Percentiles rank a stretch among this genome's conserved stretches.
phyloP scores from a whole-genome alignment of 2,113 vertebrate species.

The Rana temporaria region DNA sequence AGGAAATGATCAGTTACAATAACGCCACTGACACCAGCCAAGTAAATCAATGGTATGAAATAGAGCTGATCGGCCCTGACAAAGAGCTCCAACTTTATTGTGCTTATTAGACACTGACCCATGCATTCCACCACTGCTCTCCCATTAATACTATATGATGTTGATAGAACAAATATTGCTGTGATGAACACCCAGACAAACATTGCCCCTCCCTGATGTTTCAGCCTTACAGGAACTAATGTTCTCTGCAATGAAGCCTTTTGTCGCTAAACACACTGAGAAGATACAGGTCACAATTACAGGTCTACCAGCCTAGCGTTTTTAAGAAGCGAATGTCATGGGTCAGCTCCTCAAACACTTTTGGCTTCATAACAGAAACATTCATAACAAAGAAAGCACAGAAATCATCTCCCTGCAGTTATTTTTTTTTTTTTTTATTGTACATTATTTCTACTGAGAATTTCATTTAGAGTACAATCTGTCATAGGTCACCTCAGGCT shows the following conservation, averaged over 20 bases:
- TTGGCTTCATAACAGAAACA: neutral
- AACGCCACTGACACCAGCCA: neutral
- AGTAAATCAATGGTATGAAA: neutral
- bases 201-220: neutral
- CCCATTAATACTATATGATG: constrained; percentile 3
- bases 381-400: neutral
- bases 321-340: neutral
- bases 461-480: neutral
- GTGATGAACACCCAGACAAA: neutral
- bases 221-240: constrained; percentile 23
- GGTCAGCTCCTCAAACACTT: constrained; percentile 9
- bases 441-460: neutral
- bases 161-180: neutral
- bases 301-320: neutral
- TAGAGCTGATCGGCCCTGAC: neutral
- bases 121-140: neutral
- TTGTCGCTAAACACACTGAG: neutral
- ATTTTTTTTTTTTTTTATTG: constrained; percentile 15
- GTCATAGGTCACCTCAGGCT: neutral
- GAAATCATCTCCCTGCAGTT: constrained; percentile 4
- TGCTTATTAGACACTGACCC: neutral
- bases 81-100: no score
- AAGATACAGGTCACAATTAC: constrained; percentile 21
- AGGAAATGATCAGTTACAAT: neutral
- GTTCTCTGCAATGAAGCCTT: constrained; percentile 8